phyloP scores from a whole-genome alignment of 2,797 vertebrate species.

The Sebastes oblongus region DNA sequence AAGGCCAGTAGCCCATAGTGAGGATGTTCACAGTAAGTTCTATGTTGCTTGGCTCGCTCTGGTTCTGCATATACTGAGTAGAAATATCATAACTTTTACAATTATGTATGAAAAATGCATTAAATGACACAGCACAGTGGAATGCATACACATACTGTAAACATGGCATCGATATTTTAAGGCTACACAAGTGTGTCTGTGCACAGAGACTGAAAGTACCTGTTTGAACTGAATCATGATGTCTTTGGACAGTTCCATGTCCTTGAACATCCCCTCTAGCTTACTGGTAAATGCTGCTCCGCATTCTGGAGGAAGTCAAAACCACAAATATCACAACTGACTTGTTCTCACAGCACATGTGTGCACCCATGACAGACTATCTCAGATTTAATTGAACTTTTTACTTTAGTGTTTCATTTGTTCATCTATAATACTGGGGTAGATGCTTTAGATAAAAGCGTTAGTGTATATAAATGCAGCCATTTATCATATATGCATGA shows the following conservation, averaged over 20 bases:
- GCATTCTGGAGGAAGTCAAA: slow-evolving; percentile 86
- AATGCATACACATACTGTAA: background rate
- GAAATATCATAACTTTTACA: slow-evolving; percentile 1
- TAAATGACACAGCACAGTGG: background rate
- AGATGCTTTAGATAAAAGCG: background rate
- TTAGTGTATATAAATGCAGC: background rate
- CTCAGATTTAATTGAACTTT: background rate
- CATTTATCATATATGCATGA: background rate
- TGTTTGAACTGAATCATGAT: slow-evolving; percentile 99
- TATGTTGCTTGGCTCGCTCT: slow-evolving; percentile 98
- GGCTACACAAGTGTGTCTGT: background rate
- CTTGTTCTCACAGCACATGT: background rate
- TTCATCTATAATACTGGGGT: background rate
- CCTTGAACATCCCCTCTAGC: slow-evolving; percentile 99
- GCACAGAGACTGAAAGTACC: slow-evolving; percentile 74
- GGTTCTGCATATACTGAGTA: slow-evolving; percentile 96
- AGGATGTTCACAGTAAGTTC: slow-evolving; percentile 99
- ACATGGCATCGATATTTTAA: background rate
- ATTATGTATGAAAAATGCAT: background rate
- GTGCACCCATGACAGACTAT: background rate
- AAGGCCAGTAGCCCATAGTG: slow-evolving; percentile 99
- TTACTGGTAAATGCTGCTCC: slow-evolving; percentile 99
- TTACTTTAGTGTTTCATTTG: background rate
- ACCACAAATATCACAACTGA: slow-evolving; percentile 24
- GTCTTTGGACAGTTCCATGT: slow-evolving; percentile 99